A percentile compares a stretch with the other conserved stretches of the same genome.
phyloP scores from a whole-genome alignment of 2,113 vertebrate species.

The Rhinoderma darwinii region DNA sequence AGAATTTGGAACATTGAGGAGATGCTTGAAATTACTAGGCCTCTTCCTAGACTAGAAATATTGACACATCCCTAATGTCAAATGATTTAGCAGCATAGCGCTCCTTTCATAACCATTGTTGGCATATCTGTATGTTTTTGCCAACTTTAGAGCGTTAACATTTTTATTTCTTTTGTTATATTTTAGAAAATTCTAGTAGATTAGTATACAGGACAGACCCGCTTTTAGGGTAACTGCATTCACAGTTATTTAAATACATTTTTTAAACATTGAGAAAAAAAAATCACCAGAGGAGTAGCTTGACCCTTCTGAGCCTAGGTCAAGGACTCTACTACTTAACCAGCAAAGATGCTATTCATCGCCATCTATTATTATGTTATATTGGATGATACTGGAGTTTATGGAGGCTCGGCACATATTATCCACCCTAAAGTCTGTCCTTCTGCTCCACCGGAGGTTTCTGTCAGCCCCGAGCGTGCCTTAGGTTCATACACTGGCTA shows the following conservation, averaged over 20 bases:
- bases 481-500: not conserved
- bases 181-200: not conserved
- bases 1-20: slow-evolving; percentile 47
- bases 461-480: too few species aligned
- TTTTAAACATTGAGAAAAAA: not conserved
- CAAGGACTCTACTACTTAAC: not conserved
- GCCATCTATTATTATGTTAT: not conserved
- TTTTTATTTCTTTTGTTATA: not conserved
- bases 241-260: not conserved
- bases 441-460: too few species aligned
- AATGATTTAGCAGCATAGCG: slow-evolving; percentile 41
- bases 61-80: slow-evolving; percentile 51
- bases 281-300: not conserved
- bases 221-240: not conserved
- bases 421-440: too few species aligned
- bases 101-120: slow-evolving; percentile 19
- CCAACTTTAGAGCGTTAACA: not conserved
- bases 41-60: slow-evolving; percentile 19
- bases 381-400: not conserved
- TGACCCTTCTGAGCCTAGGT: not conserved
- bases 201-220: not conserved
- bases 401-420: too few species aligned
- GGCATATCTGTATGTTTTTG: not conserved
- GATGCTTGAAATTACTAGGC: slow-evolving; percentile 53
- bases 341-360: not conserved